These are phyloP conservation scores for Erannis defoliaria DNA, from an alignment of 2,888 invertebrate species.

Conservation along the genomic window DNA sequence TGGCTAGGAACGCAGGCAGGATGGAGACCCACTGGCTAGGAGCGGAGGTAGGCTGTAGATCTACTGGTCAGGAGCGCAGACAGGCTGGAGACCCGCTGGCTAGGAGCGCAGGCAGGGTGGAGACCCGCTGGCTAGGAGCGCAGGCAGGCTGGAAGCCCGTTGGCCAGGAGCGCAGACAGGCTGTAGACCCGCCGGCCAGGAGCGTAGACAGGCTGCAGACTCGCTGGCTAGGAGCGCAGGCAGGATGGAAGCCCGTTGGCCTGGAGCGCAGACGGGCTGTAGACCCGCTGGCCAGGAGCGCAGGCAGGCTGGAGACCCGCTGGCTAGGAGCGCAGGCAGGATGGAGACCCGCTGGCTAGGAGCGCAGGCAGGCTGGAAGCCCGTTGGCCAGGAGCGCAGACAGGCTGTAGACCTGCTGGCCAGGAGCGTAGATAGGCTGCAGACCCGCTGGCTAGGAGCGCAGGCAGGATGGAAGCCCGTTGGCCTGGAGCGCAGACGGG, in stretches of 20 bases:
- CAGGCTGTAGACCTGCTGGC: background rate
- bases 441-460: background rate
- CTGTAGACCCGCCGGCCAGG: too few relatives aligned
- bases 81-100: constrained; percentile 19
- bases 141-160: too few relatives aligned
- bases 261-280: background rate
- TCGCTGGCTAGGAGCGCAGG: background rate
- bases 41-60: too few relatives aligned
- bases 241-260: background rate
- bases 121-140: too few relatives aligned
- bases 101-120: constrained; percentile 9
- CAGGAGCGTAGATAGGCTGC: background rate
- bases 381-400: background rate
- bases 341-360: background rate
- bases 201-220: too few relatives aligned
- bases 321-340: background rate
- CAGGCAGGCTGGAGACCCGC: background rate
- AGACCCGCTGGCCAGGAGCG: background rate
- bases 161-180: too few relatives aligned
- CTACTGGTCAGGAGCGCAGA: too few relatives aligned
- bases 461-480: too few relatives aligned
- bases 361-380: background rate
- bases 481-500: too few relatives aligned
- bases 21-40: too few relatives aligned
- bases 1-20: background rate